These are phyloP conservation scores for Bothrops jararaca DNA, from an alignment of 2,113 vertebrate species.

Conservation along the genomic window DNA sequence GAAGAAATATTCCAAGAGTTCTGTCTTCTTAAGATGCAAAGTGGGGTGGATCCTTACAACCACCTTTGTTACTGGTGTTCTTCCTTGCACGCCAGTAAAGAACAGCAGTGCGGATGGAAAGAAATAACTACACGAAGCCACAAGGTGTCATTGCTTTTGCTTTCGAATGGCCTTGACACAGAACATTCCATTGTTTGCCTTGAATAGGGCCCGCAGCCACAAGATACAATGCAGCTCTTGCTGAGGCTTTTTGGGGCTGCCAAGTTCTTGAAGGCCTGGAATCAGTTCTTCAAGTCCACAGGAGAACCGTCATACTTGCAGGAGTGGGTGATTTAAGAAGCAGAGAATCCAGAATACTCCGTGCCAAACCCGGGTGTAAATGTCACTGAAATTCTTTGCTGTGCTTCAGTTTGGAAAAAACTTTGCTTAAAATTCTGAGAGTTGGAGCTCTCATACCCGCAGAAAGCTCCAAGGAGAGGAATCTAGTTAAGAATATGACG, in stretches of 20 bases:
- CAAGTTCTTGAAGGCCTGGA: not conserved
- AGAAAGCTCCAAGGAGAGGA: not conserved
- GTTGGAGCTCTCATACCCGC: not conserved
- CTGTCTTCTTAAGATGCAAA: no score
- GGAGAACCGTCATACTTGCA: not conserved
- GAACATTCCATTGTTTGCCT: not conserved
- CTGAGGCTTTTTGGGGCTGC: not conserved
- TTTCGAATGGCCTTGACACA: not conserved
- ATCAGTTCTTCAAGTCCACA: not conserved
- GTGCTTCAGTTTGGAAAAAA: not conserved
- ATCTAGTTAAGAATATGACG: not conserved
- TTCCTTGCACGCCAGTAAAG: constrained; percentile 11
- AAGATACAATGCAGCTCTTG: fast-evolving
- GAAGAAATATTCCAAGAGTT: no score
- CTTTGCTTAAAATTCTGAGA: not conserved
- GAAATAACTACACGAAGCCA: not conserved
- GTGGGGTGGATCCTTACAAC: not conserved
- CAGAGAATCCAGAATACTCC: not conserved
- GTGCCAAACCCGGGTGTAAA: not conserved
- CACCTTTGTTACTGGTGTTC: constrained; percentile 24
- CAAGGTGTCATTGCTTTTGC: not conserved
- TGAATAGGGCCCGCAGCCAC: not conserved
- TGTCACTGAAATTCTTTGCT: not conserved
- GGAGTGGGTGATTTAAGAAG: not conserved
- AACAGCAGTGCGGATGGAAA: not conserved